Percentiles rank a stretch among this genome's conserved stretches.
Evolutionary conservation across 2,888 invertebrate species (phyloP).

Genomic region (Gisinianus flammeolus): DNA sequence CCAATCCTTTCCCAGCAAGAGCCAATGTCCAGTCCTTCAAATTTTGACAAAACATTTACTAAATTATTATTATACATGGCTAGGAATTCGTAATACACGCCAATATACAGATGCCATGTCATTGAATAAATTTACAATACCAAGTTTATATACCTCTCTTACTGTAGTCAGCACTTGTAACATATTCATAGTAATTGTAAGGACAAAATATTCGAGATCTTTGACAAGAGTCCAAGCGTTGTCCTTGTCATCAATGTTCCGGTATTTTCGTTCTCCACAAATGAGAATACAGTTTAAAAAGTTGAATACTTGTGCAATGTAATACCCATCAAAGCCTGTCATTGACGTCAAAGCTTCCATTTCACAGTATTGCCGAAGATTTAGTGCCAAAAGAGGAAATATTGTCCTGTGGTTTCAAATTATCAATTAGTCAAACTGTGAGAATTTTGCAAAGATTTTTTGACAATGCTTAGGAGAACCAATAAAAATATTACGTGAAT

Average conservation of each 20-base stretch:
- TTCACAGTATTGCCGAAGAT: constrained; percentile 24
- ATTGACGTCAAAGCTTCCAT: constrained; percentile 14
- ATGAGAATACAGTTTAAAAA: constrained; percentile 14
- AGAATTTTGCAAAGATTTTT: neutral
- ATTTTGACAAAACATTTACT: neutral
- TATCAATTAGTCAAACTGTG: too few species aligned
- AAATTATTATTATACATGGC: too few species aligned
- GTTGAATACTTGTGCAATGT: constrained; percentile 27
- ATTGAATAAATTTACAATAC: neutral
- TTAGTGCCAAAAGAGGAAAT: constrained; percentile 23
- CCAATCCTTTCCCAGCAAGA: constrained; percentile 10
- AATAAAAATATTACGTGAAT: constrained; percentile 24
- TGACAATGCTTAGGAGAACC: neutral
- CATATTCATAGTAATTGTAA: constrained; percentile 32
- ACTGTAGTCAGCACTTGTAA: constrained; percentile 12
- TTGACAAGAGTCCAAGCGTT: constrained; percentile 34
- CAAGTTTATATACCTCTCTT: constrained; percentile 7
- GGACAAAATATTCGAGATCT: constrained; percentile 22
- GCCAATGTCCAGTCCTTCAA: constrained; percentile 23
- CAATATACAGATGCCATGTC: too few species aligned
- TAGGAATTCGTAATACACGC: too few species aligned
- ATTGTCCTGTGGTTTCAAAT: constrained; percentile 11
- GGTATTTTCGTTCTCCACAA: constrained; percentile 4
- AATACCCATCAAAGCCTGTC: constrained; percentile 29
- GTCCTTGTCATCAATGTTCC: neutral